Percentiles rank a stretch among this genome's conserved stretches.
phyloP scores from a whole-genome alignment of 2,113 vertebrate species.

The Cinclus mexicanus region DNA sequence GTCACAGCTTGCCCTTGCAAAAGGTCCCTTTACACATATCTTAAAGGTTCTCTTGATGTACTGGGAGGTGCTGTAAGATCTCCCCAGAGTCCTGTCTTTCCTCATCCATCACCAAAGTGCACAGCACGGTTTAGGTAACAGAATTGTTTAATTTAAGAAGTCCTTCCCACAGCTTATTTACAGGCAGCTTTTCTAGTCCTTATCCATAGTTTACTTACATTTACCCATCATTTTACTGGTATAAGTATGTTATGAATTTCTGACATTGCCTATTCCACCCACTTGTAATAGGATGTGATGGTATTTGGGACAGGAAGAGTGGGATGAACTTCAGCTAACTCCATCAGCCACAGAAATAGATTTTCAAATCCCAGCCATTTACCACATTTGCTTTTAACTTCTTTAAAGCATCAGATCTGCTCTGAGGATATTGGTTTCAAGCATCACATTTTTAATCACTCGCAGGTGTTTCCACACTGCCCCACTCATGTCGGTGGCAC shows the following conservation, averaged over 20 bases:
- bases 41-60: background rate
- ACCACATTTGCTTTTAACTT: background rate
- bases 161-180: fast-evolving
- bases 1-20: background rate
- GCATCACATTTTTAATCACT: background rate
- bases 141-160: background rate
- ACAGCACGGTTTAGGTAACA: background rate
- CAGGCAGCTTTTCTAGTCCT: background rate
- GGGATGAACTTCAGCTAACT: background rate
- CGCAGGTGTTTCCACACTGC: background rate
- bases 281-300: background rate
- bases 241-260: background rate
- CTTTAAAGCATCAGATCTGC: background rate
- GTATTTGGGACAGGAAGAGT: background rate
- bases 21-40: background rate
- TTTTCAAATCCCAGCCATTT: background rate
- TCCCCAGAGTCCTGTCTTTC: background rate
- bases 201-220: background rate
- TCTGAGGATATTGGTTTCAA: background rate
- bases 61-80: background rate
- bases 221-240: background rate
- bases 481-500: background rate
- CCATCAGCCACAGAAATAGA: background rate
- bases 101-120: background rate
- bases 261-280: background rate